Evolutionary conservation across 1,140 invertebrate species (phyloP), one percentile per base, ranked within the genome.

Genomic region (Drosophila parvula): DNA sequence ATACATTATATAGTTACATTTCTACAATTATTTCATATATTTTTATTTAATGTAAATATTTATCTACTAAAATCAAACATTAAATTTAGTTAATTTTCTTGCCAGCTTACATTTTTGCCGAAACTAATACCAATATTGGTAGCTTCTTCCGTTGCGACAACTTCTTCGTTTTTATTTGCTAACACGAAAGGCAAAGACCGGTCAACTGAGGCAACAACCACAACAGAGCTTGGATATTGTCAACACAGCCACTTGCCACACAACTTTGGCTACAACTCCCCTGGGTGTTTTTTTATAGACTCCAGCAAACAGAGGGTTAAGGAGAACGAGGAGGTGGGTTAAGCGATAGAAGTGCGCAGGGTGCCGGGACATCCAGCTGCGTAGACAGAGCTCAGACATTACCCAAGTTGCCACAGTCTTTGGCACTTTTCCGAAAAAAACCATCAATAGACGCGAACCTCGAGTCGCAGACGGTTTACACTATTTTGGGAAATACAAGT

Each of bases 101-200:
- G 6, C 16, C 16, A 14, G 12, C 8, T 14, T 12, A 8, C 34
- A 34, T 8, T 14, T 18, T 34, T 34, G 3, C 10, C 0, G 5
- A 63, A 12, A 47, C 14, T 34, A 34, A 30, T 22, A 27, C 32
- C 16, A 47, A n/a, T 30, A 34, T 9, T 16, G 58, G 22, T 27
- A 18, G 32, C 43, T 44, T 58, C 57, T 78, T 22, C 58, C 22
- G 9, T 57, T 30, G 44, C 44, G 10, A 38, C 55, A 48, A 69
- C 43, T 40, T 76, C 61, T 67, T 48, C 71, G 11, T 64, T 44
- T 65, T 74, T 53, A 65, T 76, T 77, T 76, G 74, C 55, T 45
- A 69, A 60, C 64, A 64, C 70, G 79, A 82, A 88, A 82, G 82
- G 79, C 71, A 76, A 85, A 88, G 82, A 88, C 82, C 79, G 82